These are phyloP conservation scores for Heliconius eleuchia DNA, from an alignment of 1,140 invertebrate species.

Conservation along the genomic window DNA sequence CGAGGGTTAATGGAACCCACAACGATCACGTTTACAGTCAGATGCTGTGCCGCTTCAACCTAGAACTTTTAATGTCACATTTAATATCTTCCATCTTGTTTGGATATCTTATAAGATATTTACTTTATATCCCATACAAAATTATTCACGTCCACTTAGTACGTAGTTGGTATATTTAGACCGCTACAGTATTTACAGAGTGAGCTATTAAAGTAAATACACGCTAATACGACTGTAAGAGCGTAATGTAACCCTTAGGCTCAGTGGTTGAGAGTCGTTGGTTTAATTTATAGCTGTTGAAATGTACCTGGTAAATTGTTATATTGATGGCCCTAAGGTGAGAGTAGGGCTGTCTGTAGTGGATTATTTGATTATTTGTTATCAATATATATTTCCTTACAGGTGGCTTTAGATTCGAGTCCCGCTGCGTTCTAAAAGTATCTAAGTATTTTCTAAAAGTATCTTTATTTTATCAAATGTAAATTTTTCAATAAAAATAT, in stretches of 20 bases:
- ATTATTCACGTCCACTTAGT: slow-evolving; percentile 10
- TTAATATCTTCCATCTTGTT: too few species aligned
- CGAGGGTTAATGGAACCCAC: too few species aligned
- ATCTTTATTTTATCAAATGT: too few species aligned
- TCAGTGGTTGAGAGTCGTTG: slow-evolving; percentile 46
- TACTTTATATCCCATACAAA: background rate
- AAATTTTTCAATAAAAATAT: too few species aligned
- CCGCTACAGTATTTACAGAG: slow-evolving; percentile 28
- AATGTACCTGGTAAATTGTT: slow-evolving; percentile 74
- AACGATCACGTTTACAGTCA: too few species aligned
- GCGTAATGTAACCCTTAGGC: slow-evolving; percentile 42
- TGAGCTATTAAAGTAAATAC: slow-evolving; percentile 42
- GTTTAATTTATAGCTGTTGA: slow-evolving; percentile 76
- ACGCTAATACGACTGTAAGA: slow-evolving; percentile 42
- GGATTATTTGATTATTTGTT: background rate
- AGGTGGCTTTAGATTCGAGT: too few species aligned
- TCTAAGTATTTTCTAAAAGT: too few species aligned
- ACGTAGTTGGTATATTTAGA: slow-evolving; percentile 1
- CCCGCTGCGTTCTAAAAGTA: too few species aligned
- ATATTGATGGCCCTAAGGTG: slow-evolving; percentile 64
- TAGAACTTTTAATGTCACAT: too few species aligned
- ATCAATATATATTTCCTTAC: too few species aligned
- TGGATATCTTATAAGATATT: too few species aligned
- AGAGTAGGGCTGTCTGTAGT: slow-evolving; percentile 41
- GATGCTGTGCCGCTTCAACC: too few species aligned